Evolutionary conservation across 1,140 invertebrate species (phyloP).

Genomic region (Micrasema minimum): DNA sequence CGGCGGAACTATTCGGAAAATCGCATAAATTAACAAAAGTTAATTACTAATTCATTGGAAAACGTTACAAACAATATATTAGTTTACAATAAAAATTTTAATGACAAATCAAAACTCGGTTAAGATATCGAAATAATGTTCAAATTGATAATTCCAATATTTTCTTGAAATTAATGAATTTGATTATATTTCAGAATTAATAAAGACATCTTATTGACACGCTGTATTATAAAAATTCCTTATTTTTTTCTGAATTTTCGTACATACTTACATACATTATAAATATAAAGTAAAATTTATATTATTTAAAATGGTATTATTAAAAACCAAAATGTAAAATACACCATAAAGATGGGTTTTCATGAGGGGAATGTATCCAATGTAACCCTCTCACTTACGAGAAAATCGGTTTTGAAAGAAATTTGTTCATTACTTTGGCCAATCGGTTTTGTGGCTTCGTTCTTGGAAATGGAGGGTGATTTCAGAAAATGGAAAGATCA

Average conservation of each 20-base stretch:
- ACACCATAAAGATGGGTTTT: background rate
- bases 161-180: background rate
- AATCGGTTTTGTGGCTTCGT: conserved; percentile 36
- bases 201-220: no score
- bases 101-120: no score
- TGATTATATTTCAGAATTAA: no score
- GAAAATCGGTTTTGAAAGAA: conserved; percentile 29
- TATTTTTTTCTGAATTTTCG: no score
- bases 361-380: background rate
- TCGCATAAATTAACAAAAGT: no score
- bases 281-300: no score
- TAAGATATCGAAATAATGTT: background rate
- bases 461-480: conserved; percentile 36
- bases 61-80: no score
- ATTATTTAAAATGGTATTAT: no score
- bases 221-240: no score
- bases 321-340: background rate
- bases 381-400: background rate
- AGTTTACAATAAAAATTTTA: no score
- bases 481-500: conserved; percentile 41
- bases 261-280: no score
- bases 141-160: background rate
- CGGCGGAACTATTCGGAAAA: conserved; percentile 73
- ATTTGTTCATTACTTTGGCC: conserved; percentile 36
- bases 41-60: no score